Conservation (phyloP, 2,888 invertebrate species). For the Andricus curvator region DNA sequence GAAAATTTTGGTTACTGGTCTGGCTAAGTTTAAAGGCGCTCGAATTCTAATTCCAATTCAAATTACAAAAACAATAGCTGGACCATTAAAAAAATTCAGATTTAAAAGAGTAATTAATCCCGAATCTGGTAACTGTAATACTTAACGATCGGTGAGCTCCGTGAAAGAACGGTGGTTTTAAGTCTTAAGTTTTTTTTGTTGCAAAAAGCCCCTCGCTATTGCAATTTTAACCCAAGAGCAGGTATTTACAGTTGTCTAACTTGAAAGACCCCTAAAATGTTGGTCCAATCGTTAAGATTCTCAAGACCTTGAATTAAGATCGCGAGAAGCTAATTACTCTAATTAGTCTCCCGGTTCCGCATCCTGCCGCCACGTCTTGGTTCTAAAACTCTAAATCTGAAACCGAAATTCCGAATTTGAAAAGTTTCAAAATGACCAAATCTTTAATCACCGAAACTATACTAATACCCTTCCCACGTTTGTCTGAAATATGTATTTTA, state of each 20-base stretch:
- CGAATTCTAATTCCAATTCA: background rate
- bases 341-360: constrained; percentile 31
- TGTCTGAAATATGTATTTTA: constrained; percentile 47
- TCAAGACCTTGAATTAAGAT: constrained; percentile 13
- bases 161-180: constrained; percentile 40
- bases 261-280: constrained; percentile 26
- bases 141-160: constrained; percentile 33
- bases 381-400: constrained; percentile 7
- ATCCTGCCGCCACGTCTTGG: constrained; percentile 21
- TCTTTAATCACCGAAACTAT: constrained; percentile 46
- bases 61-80: background rate
- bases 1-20: background rate
- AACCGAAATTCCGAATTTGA: constrained; percentile 22
- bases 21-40: background rate
- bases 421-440: constrained; percentile 13
- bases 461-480: constrained; percentile 42
- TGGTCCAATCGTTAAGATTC: constrained; percentile 38
- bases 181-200: constrained; percentile 48
- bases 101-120: constrained; percentile 14
- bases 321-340: constrained; percentile 4
- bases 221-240: constrained; percentile 10
- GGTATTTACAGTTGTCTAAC: constrained; percentile 36
- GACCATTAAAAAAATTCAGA: background rate
- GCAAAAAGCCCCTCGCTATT: constrained; percentile 7
- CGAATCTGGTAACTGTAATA: constrained; percentile 1